A percentile compares a stretch with the other conserved stretches of the same genome.
Conservation (phyloP, 2,888 invertebrate species). For the Orthonevra nobilis region DNA sequence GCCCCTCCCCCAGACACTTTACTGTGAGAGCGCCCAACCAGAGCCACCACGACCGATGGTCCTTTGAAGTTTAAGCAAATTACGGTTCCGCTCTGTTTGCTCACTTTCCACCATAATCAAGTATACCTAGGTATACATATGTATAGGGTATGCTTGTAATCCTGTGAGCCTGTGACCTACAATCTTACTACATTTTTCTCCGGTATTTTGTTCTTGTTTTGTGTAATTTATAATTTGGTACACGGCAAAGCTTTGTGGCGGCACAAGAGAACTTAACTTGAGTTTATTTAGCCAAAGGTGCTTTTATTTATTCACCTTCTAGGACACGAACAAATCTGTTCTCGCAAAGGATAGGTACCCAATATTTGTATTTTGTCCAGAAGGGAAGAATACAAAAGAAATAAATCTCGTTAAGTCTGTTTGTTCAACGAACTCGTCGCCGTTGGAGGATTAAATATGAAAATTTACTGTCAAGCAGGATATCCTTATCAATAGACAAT, state of each 20-base stretch:
- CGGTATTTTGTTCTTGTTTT: constrained; percentile 3
- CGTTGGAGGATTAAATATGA: constrained; percentile 48
- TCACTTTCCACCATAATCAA: constrained; percentile 13
- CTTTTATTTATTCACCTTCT: constrained; percentile 7
- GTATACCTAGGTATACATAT: no score
- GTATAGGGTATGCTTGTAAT: background rate
- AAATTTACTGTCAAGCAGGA: constrained; percentile 49
- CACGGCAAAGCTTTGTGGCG: constrained; percentile 1
- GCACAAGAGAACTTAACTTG: constrained; percentile 1
- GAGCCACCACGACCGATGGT: no score
- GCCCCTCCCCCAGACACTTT: background rate
- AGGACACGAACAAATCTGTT: constrained; percentile 3
- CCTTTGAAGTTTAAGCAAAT: constrained; percentile 61
- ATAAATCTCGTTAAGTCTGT: background rate
- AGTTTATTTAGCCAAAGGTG: background rate
- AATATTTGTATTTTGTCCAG: constrained; percentile 11
- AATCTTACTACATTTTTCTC: constrained; percentile 3
- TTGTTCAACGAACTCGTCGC: constrained; percentile 7
- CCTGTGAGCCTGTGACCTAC: constrained; percentile 17
- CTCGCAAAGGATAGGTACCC: background rate
- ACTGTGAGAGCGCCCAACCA: background rate
- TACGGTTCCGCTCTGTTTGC: constrained; percentile 49
- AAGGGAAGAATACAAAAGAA: background rate
- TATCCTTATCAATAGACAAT: constrained; percentile 62
- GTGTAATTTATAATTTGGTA: constrained; percentile 31